phyloP scores from a whole-genome alignment of 2,888 invertebrate genomes.

The Machimus rusticus region DNA sequence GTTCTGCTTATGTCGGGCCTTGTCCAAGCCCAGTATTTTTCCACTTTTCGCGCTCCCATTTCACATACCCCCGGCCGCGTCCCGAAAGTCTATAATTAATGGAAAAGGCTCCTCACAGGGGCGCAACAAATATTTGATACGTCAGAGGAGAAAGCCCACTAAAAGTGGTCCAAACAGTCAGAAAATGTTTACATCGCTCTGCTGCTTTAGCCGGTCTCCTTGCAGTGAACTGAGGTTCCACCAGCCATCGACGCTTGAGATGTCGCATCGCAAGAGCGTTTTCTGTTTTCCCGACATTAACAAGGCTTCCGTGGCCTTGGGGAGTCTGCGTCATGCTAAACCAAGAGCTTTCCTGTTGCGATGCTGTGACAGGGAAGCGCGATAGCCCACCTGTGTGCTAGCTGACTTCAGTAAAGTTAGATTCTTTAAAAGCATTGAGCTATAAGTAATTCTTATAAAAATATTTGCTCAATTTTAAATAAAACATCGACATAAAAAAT shows the following conservation, averaged over 20 bases:
- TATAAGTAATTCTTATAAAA: too few relatives aligned
- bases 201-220: neutral
- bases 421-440: neutral
- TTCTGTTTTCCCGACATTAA: neutral
- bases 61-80: neutral
- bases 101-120: neutral
- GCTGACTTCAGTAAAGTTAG: neutral
- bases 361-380: neutral
- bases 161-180: neutral
- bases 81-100: neutral
- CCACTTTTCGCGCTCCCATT: neutral
- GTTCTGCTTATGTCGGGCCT: neutral
- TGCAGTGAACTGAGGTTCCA: neutral
- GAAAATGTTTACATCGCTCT: neutral
- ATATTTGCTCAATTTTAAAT: too few relatives aligned
- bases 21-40: neutral
- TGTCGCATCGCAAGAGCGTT: neutral
- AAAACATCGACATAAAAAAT: too few relatives aligned
- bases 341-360: neutral
- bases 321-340: constrained; percentile 5
- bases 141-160: neutral
- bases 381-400: neutral
- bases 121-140: neutral
- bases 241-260: neutral
- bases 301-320: constrained; percentile 21